These are phyloP conservation scores for Anthopleura sola DNA, from an alignment of 64 coral and sea anemone species.

Conservation along the genomic window DNA sequence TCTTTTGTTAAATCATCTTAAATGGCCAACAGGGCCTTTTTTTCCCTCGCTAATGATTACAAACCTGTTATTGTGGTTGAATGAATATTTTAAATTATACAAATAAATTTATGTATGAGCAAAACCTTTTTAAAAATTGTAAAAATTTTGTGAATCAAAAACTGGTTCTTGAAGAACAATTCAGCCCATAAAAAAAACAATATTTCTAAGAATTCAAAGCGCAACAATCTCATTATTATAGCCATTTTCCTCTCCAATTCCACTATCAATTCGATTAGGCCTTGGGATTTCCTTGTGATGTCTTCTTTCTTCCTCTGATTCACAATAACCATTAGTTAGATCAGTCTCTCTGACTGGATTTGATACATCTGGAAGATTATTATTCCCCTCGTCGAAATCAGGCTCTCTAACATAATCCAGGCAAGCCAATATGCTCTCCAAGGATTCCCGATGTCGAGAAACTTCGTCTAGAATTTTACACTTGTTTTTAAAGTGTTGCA, in stretches of 20 bases:
- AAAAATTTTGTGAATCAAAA: neutral
- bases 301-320: neutral
- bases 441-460: slow-evolving; percentile 43
- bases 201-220: neutral
- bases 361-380: slow-evolving; percentile 5
- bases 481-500: slow-evolving; percentile 55
- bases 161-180: neutral
- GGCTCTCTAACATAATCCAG: slow-evolving; percentile 52
- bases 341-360: slow-evolving; percentile 32
- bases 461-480: slow-evolving; percentile 69
- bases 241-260: slow-evolving; percentile 12
- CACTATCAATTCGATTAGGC: slow-evolving; percentile 1
- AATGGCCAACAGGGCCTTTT: too few relatives aligned
- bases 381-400: slow-evolving; percentile 3
- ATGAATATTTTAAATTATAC: too few relatives aligned
- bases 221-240: slow-evolving; percentile 5
- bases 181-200: too few relatives aligned
- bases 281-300: slow-evolving; percentile 17
- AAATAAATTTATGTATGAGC: neutral
- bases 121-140: neutral
- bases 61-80: too few relatives aligned
- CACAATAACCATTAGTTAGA: slow-evolving; percentile 30
- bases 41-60: too few relatives aligned
- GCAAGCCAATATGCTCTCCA: slow-evolving; percentile 66
- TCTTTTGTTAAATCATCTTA: too few relatives aligned